Conservation (phyloP, 2,113 vertebrate genomes). For the Hemiprocne comata region DNA sequence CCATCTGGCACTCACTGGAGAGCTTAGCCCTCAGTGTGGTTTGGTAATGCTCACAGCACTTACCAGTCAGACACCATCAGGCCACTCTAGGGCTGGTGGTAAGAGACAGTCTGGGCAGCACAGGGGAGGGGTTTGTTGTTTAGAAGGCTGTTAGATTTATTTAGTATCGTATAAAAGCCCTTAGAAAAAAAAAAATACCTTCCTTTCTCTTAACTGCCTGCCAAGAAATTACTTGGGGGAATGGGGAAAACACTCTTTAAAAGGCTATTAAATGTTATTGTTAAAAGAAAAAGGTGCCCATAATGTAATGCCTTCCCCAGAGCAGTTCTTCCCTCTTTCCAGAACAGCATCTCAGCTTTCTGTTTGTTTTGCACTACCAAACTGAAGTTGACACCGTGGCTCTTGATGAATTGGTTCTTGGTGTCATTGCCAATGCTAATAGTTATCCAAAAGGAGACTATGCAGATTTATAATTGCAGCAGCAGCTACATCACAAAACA, state of each 20-base stretch:
- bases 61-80: conserved; percentile 51
- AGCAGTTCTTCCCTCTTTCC: conserved; percentile 37
- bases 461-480: conserved; percentile 44
- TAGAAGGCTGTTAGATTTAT: conserved; percentile 45
- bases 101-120: conserved; percentile 40
- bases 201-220: conserved; percentile 57
- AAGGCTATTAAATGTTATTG: conserved; percentile 67
- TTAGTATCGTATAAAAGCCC: conserved; percentile 54
- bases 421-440: conserved; percentile 14
- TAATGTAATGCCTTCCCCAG: conserved; percentile 55
- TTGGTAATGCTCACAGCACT: conserved; percentile 50
- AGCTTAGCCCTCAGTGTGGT: conserved; percentile 17
- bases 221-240: conserved; percentile 67
- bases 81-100: background rate
- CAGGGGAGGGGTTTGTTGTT: conserved; percentile 16
- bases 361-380: conserved; percentile 55
- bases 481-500: background rate
- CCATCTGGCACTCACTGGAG: conserved; percentile 11
- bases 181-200: conserved; percentile 36
- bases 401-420: conserved; percentile 49
- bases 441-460: conserved; percentile 18
- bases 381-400: conserved; percentile 15
- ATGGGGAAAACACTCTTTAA: conserved; percentile 60
- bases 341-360: conserved; percentile 27
- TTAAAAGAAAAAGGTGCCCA: conserved; percentile 61